Evolutionary conservation across 2,113 vertebrate genomes (phyloP).

Genomic region (Serilophus lunatus): DNA sequence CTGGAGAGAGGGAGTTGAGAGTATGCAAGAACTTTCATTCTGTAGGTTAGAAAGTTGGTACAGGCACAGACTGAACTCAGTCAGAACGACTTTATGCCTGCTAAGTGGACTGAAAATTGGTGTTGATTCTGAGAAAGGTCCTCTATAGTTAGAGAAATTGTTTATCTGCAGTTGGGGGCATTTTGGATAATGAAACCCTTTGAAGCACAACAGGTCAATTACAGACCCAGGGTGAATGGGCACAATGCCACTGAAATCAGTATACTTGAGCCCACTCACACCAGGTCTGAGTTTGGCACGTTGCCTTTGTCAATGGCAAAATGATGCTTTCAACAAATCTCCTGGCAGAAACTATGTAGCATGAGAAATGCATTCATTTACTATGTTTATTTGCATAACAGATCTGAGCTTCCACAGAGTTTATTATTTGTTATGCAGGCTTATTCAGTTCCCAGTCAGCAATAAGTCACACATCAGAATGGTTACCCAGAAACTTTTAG

Average conservation of each 20-base stretch:
- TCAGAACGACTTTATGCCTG: not conserved
- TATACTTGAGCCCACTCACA: not conserved
- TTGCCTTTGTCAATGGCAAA: constrained; percentile 36
- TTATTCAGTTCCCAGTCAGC: not conserved
- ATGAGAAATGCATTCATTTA: constrained; percentile 26
- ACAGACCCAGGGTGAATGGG: constrained; percentile 42
- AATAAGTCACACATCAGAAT: not conserved
- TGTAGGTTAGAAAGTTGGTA: not conserved
- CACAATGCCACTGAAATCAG: not conserved
- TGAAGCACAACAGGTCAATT: constrained; percentile 53
- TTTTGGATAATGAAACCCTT: constrained; percentile 53
- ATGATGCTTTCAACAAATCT: constrained; percentile 35
- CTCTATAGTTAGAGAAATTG: constrained; percentile 47
- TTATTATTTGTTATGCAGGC: not conserved
- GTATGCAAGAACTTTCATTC: not conserved
- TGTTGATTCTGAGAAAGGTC: constrained; percentile 62
- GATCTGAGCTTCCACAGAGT: not conserved
- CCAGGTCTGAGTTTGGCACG: not conserved
- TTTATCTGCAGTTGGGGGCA: constrained; percentile 61
- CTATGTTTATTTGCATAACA: constrained; percentile 55
- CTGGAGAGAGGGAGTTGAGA: not conserved
- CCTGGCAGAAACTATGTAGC: not conserved
- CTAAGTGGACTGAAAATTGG: constrained; percentile 39
- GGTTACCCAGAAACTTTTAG: not conserved
- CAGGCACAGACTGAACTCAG: not conserved